A percentile compares a stretch with the other conserved stretches of the same genome.
Evolutionary conservation across 2,113 vertebrate genomes (phyloP).

Genomic region (Channa argus): DNA sequence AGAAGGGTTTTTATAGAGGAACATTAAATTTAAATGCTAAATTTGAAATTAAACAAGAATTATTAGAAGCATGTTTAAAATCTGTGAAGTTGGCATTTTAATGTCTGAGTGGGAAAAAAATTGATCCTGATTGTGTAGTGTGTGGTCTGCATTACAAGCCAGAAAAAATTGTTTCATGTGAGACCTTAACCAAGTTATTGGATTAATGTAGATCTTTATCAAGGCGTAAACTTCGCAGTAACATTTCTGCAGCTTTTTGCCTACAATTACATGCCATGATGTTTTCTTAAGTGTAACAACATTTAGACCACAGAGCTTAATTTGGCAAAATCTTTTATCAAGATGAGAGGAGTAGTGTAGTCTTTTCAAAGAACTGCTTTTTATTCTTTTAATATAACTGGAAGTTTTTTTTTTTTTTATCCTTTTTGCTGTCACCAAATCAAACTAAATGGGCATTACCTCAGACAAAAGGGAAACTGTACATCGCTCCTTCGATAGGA

Average conservation of each 20-base stretch:
- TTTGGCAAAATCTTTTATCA: not conserved
- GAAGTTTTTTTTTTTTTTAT: slow-evolving; percentile 24
- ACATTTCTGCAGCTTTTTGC: too few species aligned
- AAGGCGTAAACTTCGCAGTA: too few species aligned
- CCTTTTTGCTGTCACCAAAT: slow-evolving; percentile 54
- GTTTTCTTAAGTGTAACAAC: not conserved
- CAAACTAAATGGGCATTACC: slow-evolving; percentile 61
- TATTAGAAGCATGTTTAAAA: too few species aligned
- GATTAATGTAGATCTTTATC: too few species aligned
- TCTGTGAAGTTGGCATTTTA: too few species aligned
- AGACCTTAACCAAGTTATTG: too few species aligned
- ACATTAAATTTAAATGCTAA: too few species aligned
- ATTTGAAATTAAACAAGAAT: too few species aligned
- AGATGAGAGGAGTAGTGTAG: not conserved
- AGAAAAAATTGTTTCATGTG: too few species aligned
- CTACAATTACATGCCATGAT: not conserved
- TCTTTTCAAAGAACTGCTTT: not conserved
- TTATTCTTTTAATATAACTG: slow-evolving; percentile 28
- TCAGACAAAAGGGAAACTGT: slow-evolving; percentile 42
- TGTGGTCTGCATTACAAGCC: not conserved
- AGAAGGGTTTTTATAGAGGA: too few species aligned
- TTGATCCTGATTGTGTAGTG: not conserved
- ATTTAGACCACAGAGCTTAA: not conserved
- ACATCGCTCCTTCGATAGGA: slow-evolving; percentile 9
- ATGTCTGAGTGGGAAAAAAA: too few species aligned